Evolutionary conservation across 2,113 vertebrate species (phyloP).

Genomic region (Pipra filicauda): DNA sequence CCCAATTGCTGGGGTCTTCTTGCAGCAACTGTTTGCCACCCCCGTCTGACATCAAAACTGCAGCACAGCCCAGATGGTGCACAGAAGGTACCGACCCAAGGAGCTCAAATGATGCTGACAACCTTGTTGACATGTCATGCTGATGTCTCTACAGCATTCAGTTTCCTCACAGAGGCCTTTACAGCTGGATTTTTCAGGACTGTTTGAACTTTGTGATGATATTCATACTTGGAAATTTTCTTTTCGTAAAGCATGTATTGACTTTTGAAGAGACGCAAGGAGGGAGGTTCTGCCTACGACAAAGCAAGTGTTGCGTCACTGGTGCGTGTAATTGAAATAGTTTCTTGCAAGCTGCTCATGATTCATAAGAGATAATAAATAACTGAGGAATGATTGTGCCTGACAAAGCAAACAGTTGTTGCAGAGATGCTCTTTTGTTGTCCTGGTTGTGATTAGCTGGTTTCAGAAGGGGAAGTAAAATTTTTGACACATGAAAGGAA

Average conservation of each 20-base stretch:
- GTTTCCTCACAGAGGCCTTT: background rate
- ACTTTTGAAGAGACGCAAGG: background rate
- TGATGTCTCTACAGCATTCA: background rate
- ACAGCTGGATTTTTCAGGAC: background rate
- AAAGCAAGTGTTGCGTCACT: slow-evolving; percentile 12
- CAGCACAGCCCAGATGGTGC: slow-evolving; percentile 24
- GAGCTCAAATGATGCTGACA: slow-evolving; percentile 18
- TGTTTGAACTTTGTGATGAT: background rate
- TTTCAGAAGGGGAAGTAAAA: slow-evolving; percentile 7
- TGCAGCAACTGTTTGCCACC: background rate
- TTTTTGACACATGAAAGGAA: background rate
- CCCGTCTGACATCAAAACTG: background rate
- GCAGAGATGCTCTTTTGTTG: background rate
- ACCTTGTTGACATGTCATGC: background rate
- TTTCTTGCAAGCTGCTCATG: background rate
- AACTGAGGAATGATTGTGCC: background rate
- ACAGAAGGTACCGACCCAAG: background rate
- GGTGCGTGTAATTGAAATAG: background rate
- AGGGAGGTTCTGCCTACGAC: background rate
- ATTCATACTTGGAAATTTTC: background rate
- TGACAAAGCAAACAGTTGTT: background rate
- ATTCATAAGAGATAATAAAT: slow-evolving; percentile 38
- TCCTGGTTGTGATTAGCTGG: slow-evolving; percentile 4
- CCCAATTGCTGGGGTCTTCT: background rate
- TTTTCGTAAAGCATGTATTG: slow-evolving; percentile 22